phyloP scores from a whole-genome alignment of 2,888 invertebrate species.

The Drosophila macrospina region DNA sequence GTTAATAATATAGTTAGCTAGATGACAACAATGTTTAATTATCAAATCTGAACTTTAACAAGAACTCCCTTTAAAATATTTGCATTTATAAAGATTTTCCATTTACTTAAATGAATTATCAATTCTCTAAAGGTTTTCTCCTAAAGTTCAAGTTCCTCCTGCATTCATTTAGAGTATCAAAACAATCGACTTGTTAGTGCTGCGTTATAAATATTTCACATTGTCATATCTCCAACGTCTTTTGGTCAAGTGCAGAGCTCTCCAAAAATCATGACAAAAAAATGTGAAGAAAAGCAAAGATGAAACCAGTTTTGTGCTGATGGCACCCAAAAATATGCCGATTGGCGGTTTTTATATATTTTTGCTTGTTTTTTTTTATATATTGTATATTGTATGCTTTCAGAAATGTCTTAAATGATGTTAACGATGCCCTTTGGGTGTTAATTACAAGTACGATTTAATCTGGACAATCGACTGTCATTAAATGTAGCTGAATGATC shows the following conservation, averaged over 20 bases:
- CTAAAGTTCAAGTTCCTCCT: no score
- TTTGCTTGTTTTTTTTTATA: conserved; percentile 1
- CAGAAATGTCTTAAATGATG: conserved; percentile 69
- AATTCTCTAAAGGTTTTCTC: no score
- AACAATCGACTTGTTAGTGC: conserved; percentile 3
- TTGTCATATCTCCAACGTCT: conserved; percentile 40
- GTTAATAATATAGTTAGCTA: no score
- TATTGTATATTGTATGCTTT: conserved; percentile 28
- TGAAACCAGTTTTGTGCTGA: conserved; percentile 52
- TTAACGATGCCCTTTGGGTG: conserved; percentile 82
- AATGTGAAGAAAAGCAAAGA: conserved; percentile 20
- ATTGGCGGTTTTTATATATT: conserved; percentile 22
- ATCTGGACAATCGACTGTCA: conserved; percentile 76
- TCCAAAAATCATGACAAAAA: conserved; percentile 8
- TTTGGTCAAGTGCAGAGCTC: conserved; percentile 47
- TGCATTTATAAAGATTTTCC: no score
- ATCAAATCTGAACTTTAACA: no score
- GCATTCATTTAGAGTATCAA: conserved; percentile 26
- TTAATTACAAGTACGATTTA: conserved; percentile 75
- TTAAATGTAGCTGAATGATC: conserved; percentile 68
- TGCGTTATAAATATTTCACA: conserved; percentile 20
- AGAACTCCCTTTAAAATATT: no score
- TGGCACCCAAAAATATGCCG: conserved; percentile 49
- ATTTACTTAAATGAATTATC: no score
- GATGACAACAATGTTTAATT: no score